Evolutionary conservation across 2,113 vertebrate species (phyloP), one percentile per base, ranked within the genome.

Genomic region (Epinephelus fuscoguttatus): DNA sequence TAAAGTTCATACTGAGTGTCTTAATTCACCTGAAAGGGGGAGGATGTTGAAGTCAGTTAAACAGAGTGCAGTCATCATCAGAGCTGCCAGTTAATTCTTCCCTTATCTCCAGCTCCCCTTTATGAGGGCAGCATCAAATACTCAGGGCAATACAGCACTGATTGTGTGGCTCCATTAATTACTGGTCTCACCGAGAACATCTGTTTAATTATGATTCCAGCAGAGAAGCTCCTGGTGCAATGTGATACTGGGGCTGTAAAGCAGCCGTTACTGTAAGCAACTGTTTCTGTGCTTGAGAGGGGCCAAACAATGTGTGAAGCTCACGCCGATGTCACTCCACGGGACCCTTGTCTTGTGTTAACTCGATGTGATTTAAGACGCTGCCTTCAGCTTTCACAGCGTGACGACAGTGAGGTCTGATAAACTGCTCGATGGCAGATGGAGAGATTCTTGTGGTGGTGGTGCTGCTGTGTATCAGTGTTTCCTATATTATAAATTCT

Each of bases 111-210:
- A 74, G 50, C 80, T 89, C 72, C 30, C 68, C 81, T 94, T 95
- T 93, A 94, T 90, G 87, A 90, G 78, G 30, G 62, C 84, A 75
- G 80, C 87, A 88, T 91, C 78, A 91, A 92, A 91, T 88, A 87
- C 78, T 88, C 61, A 59, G 70, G 61, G 84, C 61, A 90, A 83
- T 80, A 50, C 81, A 62, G 66, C 23, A 88, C 87, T 90, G 91
- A 94, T 85, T 75, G 77, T 88, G 92, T 90, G 56, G 80, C 90
- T 81, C 87, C 82, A 89, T 94, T 95, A 93, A 95, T 93, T 92
- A 90, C 85, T 49, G 71, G 74, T 84, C 81, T 90, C 88, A 55
- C 75, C 49, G 81, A 75, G 92, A 94, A 89, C 88, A 93, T 93
- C 89, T 92, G 93, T 87, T 70, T 95, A 85, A 94, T 92, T 93